Conservation (phyloP, 2,113 vertebrate species). For the Sminthopsis crassicaudata region DNA sequence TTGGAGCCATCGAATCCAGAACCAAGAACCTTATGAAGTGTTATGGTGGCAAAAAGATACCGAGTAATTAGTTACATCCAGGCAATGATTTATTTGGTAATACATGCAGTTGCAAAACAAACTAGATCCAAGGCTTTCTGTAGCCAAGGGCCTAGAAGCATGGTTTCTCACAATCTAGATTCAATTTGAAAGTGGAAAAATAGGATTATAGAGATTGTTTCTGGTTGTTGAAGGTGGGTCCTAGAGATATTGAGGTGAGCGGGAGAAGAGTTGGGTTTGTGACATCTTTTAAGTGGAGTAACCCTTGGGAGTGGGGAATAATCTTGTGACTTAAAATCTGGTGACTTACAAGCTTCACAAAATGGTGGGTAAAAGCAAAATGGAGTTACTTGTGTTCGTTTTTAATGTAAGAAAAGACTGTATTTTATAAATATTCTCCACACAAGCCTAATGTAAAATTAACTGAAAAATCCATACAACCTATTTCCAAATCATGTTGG, state of each 20-base stretch:
- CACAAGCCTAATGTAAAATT: neutral
- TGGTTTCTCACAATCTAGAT: neutral
- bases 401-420: neutral
- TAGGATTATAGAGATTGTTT: neutral
- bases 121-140: neutral
- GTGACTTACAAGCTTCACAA: neutral
- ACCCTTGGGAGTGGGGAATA: neutral
- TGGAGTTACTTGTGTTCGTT: neutral
- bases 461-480: neutral
- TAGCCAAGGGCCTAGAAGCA: neutral
- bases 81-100: neutral
- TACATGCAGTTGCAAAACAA: neutral
- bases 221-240: neutral
- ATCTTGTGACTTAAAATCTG: neutral
- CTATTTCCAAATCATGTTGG: accelerated
- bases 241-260: neutral
- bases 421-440: neutral
- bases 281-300: neutral
- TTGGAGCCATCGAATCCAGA: neutral
- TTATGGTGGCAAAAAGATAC: neutral
- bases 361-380: neutral
- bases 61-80: neutral
- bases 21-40: neutral
- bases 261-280: neutral
- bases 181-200: neutral